These are phyloP conservation scores for Cryptus armator DNA, from an alignment of 2,888 invertebrate genomes.

Conservation along the genomic window DNA sequence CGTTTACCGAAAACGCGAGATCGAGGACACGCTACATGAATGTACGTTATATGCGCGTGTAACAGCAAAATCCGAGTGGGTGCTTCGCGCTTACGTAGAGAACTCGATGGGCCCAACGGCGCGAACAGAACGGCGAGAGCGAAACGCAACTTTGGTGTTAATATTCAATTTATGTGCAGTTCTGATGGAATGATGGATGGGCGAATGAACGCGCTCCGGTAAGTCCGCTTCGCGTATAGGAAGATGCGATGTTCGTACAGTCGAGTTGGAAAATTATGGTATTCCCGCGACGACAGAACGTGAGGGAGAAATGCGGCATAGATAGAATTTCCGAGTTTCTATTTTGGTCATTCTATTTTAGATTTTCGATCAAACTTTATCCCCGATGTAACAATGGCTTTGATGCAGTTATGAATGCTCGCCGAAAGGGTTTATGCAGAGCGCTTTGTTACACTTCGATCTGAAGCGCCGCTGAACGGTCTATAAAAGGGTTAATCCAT, in stretches of 20 bases:
- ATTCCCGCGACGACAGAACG: background rate
- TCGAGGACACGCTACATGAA: constrained; percentile 10
- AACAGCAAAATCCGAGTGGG: background rate
- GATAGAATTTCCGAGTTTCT: constrained; percentile 1
- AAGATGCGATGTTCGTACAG: constrained; percentile 25
- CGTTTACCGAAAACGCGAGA: background rate
- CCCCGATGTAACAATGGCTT: background rate
- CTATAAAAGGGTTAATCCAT: no score
- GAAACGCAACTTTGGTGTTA: constrained; percentile 58
- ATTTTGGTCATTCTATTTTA: constrained; percentile 1
- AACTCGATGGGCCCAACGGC: background rate
- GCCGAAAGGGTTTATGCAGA: no score
- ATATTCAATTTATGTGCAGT: constrained; percentile 69
- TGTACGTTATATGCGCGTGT: constrained; percentile 1
- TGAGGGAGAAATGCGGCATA: background rate
- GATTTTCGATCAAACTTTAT: background rate
- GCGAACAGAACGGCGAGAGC: constrained; percentile 15
- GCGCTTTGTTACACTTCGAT: no score
- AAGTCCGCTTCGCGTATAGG: constrained; percentile 15
- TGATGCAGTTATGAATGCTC: background rate
- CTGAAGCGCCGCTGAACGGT: no score
- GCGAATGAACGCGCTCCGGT: constrained; percentile 32
- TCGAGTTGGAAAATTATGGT: constrained; percentile 20
- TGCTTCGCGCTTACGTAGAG: background rate
- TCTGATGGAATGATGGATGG: constrained; percentile 67